A percentile compares a stretch with the other conserved stretches of the same genome.
Evolutionary conservation across 2,113 vertebrate species (phyloP).

Genomic region (Oryzias curvinotus): DNA sequence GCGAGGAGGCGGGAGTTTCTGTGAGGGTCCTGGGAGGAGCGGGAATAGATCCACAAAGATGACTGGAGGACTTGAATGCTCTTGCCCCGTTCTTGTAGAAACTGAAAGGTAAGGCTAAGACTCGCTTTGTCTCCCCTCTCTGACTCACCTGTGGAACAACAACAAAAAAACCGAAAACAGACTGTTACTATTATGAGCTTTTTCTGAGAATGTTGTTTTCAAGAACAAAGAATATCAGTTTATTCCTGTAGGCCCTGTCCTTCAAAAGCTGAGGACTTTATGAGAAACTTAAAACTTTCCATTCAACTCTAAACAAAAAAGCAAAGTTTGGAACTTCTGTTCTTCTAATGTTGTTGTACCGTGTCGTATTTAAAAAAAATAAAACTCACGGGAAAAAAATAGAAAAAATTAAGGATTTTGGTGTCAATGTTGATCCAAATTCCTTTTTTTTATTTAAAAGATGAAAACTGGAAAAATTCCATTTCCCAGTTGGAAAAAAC

Average conservation of each 20-base stretch:
- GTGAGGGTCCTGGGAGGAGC: constrained; percentile 40
- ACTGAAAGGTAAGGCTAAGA: constrained; percentile 82
- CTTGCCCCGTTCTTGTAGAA: constrained; percentile 77
- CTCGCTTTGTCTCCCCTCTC: constrained; percentile 27
- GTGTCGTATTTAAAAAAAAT: no score
- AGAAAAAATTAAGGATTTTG: no score
- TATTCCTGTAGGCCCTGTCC: neutral
- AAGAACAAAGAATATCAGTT: neutral
- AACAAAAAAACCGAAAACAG: constrained; percentile 23
- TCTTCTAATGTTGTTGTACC: no score
- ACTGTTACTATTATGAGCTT: constrained; percentile 12
- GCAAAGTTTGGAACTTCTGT: no score
- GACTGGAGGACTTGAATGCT: constrained; percentile 82
- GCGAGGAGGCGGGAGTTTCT: constrained; percentile 67
- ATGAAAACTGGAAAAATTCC: no score
- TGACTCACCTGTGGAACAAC: constrained; percentile 61
- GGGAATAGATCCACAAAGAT: constrained; percentile 85
- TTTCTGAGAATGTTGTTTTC: neutral
- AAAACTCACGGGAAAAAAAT: no score
- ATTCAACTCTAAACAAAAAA: no score
- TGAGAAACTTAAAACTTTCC: no score
- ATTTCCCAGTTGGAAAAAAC: no score
- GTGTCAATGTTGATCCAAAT: no score
- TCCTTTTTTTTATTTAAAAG: no score
- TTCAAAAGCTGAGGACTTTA: no score